Conservation (phyloP, 2,797 vertebrate genomes). For the Pteropus rufus region DNA sequence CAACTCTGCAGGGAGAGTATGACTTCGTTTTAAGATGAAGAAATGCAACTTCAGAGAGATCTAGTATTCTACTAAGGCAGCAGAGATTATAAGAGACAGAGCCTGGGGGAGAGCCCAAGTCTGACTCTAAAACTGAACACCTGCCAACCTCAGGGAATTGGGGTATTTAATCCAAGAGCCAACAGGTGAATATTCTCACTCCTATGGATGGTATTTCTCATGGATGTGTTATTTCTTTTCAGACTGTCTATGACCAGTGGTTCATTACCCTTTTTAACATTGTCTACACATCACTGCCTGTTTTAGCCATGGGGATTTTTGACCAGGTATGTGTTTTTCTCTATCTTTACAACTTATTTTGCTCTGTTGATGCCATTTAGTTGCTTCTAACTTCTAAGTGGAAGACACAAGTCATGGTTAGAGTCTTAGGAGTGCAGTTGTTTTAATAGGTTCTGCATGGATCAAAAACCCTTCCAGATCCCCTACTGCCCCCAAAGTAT, state of each 20-base stretch:
- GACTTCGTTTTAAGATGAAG: not conserved
- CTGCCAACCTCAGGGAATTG: not conserved
- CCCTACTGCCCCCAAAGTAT: not conserved
- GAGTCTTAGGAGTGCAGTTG: not conserved
- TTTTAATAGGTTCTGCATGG: not conserved
- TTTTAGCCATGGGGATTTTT: slow-evolving; percentile 91
- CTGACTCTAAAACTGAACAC: not conserved
- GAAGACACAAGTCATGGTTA: not conserved
- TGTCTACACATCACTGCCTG: slow-evolving; percentile 90
- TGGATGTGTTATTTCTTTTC: slow-evolving; percentile 54
- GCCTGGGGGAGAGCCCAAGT: not conserved
- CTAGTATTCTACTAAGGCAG: not conserved
- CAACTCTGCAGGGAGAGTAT: not conserved
- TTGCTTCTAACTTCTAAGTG: not conserved
- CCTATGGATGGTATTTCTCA: not conserved
- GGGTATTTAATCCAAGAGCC: not conserved
- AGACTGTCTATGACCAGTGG: slow-evolving; percentile 93
- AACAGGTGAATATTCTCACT: not conserved
- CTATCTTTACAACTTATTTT: not conserved
- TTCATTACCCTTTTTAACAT: slow-evolving; percentile 92
- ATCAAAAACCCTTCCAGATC: not conserved
- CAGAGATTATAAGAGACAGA: not conserved
- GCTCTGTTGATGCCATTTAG: not conserved
- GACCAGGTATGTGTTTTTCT: slow-evolving; percentile 86
- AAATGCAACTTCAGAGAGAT: not conserved